These are phyloP conservation scores for Pandemis cinnamomeana DNA, from an alignment of 2,888 invertebrate genomes.

Conservation along the genomic window DNA sequence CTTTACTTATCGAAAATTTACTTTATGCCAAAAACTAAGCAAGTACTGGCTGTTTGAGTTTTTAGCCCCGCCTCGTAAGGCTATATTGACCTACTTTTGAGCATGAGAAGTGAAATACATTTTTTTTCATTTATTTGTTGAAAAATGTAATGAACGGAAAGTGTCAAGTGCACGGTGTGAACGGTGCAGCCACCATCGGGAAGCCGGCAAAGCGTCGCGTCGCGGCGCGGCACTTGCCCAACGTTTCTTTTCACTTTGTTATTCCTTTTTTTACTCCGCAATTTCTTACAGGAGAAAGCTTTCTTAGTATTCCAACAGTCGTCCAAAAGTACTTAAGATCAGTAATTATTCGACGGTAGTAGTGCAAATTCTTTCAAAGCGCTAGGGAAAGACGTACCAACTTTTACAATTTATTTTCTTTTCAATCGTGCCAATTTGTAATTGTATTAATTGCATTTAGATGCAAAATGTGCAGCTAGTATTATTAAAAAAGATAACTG, in stretches of 20 bases:
- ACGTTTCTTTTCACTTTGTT: constrained; percentile 17
- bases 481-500: neutral
- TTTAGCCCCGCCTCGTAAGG: too few relatives aligned
- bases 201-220: constrained; percentile 30
- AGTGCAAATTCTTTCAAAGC: neutral
- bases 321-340: constrained; percentile 18
- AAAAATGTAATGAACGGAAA: neutral
- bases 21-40: too few relatives aligned
- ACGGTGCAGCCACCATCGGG: constrained; percentile 3
- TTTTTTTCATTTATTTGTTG: too few relatives aligned
- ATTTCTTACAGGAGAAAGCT: constrained; percentile 57
- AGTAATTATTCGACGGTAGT: constrained; percentile 9
- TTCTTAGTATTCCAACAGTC: constrained; percentile 43
- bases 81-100: too few relatives aligned
- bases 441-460: neutral
- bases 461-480: neutral
- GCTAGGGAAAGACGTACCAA: neutral
- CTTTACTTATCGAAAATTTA: too few relatives aligned
- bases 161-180: neutral
- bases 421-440: neutral
- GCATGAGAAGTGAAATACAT: too few relatives aligned
- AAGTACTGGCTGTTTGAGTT: too few relatives aligned
- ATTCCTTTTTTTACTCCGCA: constrained; percentile 49
- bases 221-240: constrained; percentile 5
- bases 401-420: constrained; percentile 1